Base-by-base conservation (phyloP, 2,888 invertebrate species). In the Cryptus viduatorius region DNA sequence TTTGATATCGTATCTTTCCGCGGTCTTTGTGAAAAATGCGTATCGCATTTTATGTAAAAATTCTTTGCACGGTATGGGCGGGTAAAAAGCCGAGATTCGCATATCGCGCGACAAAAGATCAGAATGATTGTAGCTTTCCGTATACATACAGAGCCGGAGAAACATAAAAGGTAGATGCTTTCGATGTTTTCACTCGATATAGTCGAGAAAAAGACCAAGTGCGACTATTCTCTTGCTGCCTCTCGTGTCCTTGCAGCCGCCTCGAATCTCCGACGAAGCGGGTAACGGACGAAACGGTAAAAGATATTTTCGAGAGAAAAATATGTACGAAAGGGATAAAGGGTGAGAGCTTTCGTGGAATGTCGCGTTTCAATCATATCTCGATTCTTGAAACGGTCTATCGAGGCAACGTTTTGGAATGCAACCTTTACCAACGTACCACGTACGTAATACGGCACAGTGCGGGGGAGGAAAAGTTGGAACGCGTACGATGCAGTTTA, bases 311-410 rank as follows among this genome's bases (percentile, higher is more conserved):
- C 37, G 37, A 85, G 80, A 82, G 83, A 72, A 67, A 77, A 77
- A 80, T 82, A 71, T 37, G 37, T 8, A 61, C 56, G 64, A 65
- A 78, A 53, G 76, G 48, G 80, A 24, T 65, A 64, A 75, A 67
- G 61, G 37, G 65, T 19, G 64, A 82, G 75, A 77, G 59, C 67
- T 68, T 56, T 65, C n/a, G 48, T 73, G 88, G 87, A 89, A 91
- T 89, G 89, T 88, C 88, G 87, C 75, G 81, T 89, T 90, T 88
- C 90, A 88, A 91, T 91, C 89, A 88, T 89, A 88, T 82, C 84
- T 69, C 86, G 81, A 89, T 89, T 72, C n/a, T 87, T 82, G 86
- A 87, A 77, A 79, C 77, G 64, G 76, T 80, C 83, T 86, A 88
- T 88, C 85, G 86, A 88, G 79, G 78, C 73, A 85, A 85, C 84